Base-by-base conservation (phyloP, 1,140 invertebrate genomes). In the Ceratosolen fusciceps region DNA sequence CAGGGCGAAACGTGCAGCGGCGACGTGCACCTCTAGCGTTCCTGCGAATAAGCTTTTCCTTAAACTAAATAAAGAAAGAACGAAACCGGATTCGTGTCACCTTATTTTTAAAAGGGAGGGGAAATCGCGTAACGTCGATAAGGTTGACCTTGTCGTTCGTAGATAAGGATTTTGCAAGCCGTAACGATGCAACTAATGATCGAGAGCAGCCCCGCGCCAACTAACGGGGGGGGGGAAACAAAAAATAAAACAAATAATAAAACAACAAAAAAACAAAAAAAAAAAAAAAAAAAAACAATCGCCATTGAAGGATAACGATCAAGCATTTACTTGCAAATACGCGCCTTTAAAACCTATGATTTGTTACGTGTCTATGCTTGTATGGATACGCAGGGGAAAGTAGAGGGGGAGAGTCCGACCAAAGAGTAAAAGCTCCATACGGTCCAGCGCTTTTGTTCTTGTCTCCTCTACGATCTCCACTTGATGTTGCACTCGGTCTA, bases 381-480 rank as follows among this genome's bases (percentile, higher is more conserved):
- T 34, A 34, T 62, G n/a, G 31, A 34, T 62, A 58, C 34, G n/a
- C 34, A 68, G 21, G 29, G 16, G n/a, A 21, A 37, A 26, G 9
- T 9, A n/a, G 1, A 24, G 39, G 62, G 21, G 0, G 34, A 77
- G 39, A 26, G 54, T 71, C 37, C 16, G 39, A 52, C 14, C 2
- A 71, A 49, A 52, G 14, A 52, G 26, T 16, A 19, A 43, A 49
- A 70, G 67, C 67, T 8, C 68, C 62, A 68, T 76, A 76, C 29
- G 60, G 58, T 75, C 26, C 47, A 68, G 21, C 47, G 16, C 60
- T 68, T 68, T 76, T 76, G 62, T 76, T 76, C 62, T 54, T 49
- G 60, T 68, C 31, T 52, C 65, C 62, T 39, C 34, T 73, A 24
- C 52, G 71, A 56, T 56, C 34, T 37, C 29, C 29, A 71, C 24